A percentile compares a stretch with the other conserved stretches of the same genome.
Conservation (phyloP, 1,140 invertebrate genomes). For the Tachypleus tridentatus region DNA sequence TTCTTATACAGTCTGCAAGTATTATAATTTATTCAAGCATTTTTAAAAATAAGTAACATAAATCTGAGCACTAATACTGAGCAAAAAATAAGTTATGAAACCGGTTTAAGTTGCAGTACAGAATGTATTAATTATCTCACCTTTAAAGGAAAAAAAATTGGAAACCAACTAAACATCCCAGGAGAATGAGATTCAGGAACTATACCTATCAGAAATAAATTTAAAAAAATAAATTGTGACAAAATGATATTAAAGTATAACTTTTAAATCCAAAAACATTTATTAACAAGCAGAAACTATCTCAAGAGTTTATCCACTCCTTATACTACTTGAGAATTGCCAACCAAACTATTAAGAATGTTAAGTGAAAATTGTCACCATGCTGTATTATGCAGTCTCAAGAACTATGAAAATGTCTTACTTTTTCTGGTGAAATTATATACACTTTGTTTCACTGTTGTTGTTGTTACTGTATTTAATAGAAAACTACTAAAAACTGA, state of each 20-base stretch:
- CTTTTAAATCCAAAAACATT: background rate
- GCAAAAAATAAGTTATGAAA: conserved; percentile 1
- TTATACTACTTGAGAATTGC: no score
- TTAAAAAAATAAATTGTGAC: background rate
- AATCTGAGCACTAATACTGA: background rate
- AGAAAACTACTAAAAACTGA: no score
- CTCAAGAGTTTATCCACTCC: no score
- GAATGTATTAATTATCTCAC: conserved; percentile 35
- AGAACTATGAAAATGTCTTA: no score
- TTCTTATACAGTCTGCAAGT: no score
- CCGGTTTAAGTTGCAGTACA: background rate
- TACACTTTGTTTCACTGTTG: no score
- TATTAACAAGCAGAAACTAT: no score
- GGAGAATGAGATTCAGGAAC: conserved; percentile 71
- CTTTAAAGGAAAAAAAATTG: conserved; percentile 80
- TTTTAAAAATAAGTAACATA: conserved; percentile 6
- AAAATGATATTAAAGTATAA: background rate
- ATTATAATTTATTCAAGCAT: background rate
- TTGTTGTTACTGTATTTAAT: no score
- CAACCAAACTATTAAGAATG: no score
- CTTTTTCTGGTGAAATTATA: no score
- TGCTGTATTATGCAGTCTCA: no score
- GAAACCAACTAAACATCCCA: conserved; percentile 96
- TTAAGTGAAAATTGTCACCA: no score
- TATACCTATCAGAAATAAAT: conserved; percentile 42